Conservation (phyloP, 1,140 invertebrate genomes). For the Apis dorsata region DNA sequence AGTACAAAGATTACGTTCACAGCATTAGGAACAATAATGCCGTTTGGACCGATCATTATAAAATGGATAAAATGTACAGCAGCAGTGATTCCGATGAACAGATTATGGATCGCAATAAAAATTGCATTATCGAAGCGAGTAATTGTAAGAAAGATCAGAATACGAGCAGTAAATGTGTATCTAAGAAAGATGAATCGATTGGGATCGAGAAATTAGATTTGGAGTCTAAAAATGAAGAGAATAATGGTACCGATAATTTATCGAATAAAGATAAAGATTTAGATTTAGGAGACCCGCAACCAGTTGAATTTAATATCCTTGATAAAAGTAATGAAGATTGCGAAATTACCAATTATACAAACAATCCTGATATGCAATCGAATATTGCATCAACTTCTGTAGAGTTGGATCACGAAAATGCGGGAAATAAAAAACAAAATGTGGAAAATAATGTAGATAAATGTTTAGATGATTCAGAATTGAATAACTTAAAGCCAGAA, state of each 20-base stretch:
- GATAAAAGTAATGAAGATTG: neutral
- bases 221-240: neutral
- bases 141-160: neutral
- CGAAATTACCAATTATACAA: neutral
- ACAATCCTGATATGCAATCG: neutral
- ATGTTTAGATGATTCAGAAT: neutral
- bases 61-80: constrained; percentile 31
- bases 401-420: neutral
- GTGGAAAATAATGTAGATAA: neutral
- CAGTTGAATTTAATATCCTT: neutral
- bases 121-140: neutral
- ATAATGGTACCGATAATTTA: neutral
- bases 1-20: constrained; percentile 27
- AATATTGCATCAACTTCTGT: neutral
- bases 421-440: neutral
- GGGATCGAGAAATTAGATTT: neutral
- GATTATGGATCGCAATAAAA: neutral
- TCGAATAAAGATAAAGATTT: neutral
- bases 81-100: constrained; percentile 47
- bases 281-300: neutral
- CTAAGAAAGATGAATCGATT: neutral
- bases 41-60: constrained; percentile 17
- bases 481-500: too few species aligned
- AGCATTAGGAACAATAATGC: constrained; percentile 36
- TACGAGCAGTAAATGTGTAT: neutral